Evolutionary conservation across 2,797 vertebrate species (phyloP).

Genomic region (Fratercula arctica): DNA sequence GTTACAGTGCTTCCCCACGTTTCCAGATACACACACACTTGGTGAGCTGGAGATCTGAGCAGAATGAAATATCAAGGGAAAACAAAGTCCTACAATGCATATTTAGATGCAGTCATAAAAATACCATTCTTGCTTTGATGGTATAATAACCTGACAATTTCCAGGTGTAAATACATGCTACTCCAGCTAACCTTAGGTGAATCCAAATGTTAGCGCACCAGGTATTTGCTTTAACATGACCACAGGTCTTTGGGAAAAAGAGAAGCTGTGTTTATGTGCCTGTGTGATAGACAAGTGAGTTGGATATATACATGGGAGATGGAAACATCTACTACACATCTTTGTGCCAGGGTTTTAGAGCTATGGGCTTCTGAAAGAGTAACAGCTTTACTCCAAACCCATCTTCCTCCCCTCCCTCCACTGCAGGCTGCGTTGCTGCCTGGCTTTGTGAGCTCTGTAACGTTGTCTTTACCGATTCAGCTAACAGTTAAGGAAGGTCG

Average conservation of each 20-base stretch:
- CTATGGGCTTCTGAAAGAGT: neutral
- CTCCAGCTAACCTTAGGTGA: neutral
- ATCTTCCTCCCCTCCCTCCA: neutral
- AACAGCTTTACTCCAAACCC: neutral
- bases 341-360: neutral
- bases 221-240: neutral
- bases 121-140: neutral
- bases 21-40: neutral
- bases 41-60: neutral
- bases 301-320: neutral
- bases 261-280: neutral
- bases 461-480: neutral
- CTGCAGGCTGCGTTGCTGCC: neutral
- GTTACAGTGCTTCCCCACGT: neutral
- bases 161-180: neutral
- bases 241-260: neutral
- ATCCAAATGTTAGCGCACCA: neutral
- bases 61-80: neutral
- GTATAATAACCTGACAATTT: neutral
- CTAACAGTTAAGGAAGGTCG: slow-evolving; percentile 57
- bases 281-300: neutral
- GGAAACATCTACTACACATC: neutral
- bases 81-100: neutral
- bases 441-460: neutral
- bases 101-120: neutral